These are phyloP conservation scores for Ditylenchus dipsaci DNA, from an alignment of 1,140 invertebrate genomes.

Conservation along the genomic window DNA sequence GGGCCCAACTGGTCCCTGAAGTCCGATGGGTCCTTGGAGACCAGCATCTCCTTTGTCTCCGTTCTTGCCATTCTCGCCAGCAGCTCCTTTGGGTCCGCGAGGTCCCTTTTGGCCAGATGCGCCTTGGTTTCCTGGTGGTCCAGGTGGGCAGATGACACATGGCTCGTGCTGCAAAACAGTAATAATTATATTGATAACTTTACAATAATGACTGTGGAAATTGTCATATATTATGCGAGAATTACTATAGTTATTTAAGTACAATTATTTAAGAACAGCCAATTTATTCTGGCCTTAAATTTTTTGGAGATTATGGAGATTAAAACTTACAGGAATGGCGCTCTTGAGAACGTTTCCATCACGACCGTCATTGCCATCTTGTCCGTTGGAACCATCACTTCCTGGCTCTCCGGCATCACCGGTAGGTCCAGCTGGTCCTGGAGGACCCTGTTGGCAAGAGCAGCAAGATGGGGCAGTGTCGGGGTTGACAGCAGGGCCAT, in stretches of 20 bases:
- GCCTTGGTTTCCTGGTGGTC: constrained; percentile 46
- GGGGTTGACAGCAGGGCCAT: constrained; percentile 34
- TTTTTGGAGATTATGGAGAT: no score
- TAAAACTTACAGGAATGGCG: constrained; percentile 40
- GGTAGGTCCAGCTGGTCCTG: constrained; percentile 45
- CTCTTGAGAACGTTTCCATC: constrained; percentile 42
- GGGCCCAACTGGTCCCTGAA: constrained; percentile 37
- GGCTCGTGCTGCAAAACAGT: constrained; percentile 36
- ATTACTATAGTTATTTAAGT: no score
- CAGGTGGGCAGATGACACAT: constrained; percentile 56
- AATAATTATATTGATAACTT: neutral
- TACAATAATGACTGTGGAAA: neutral
- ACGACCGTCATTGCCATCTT: constrained; percentile 44
- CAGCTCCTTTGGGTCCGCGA: constrained; percentile 53
- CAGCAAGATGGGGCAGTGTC: constrained; percentile 38
- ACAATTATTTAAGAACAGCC: no score
- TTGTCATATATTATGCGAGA: no score
- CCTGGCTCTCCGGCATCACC: constrained; percentile 44
- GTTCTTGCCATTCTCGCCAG: constrained; percentile 42
- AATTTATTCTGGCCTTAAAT: no score
- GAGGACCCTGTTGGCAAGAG: constrained; percentile 52
- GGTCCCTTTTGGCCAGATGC: constrained; percentile 54
- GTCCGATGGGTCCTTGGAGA: constrained; percentile 36
- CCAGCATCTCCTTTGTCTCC: constrained; percentile 51
- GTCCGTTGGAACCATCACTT: constrained; percentile 43